Percentiles rank a stretch among this genome's conserved stretches.
Evolutionary conservation across 2,113 vertebrate genomes (phyloP).

Genomic region (Salvator merianae): DNA sequence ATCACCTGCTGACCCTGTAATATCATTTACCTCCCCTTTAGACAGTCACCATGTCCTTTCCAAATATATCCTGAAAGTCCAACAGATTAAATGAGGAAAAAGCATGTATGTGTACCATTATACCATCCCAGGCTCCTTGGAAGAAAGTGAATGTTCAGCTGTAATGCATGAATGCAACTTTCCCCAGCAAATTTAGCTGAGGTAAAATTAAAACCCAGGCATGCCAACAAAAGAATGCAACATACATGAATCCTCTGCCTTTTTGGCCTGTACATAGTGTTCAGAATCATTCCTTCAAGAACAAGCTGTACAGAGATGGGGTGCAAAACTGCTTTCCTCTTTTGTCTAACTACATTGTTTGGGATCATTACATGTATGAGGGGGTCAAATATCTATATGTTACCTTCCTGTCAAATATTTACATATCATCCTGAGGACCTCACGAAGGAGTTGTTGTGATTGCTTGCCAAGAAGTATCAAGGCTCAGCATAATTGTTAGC

Average conservation of each 20-base stretch:
- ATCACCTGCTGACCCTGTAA: neutral
- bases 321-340: constrained; percentile 35
- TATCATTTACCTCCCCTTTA: neutral
- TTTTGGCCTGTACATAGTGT: neutral
- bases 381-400: constrained; percentile 73
- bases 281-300: constrained; percentile 12
- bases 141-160: neutral
- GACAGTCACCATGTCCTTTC: too few species aligned
- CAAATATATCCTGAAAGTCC: neutral
- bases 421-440: constrained; percentile 69
- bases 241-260: neutral
- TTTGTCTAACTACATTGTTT: constrained; percentile 60
- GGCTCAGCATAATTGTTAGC: constrained; percentile 80
- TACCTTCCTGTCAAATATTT: constrained; percentile 83
- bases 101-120: neutral
- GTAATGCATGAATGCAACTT: neutral
- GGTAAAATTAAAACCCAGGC: neutral
- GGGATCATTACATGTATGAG: constrained; percentile 68
- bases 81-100: neutral
- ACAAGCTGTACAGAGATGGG: constrained; percentile 30
- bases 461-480: constrained; percentile 80
- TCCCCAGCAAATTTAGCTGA: neutral
- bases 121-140: neutral
- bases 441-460: constrained; percentile 78
- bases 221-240: neutral